Evolutionary conservation across 2,888 invertebrate genomes (phyloP), one percentile per base, ranked within the genome.

Genomic region (Cosmopolites sordidus): DNA sequence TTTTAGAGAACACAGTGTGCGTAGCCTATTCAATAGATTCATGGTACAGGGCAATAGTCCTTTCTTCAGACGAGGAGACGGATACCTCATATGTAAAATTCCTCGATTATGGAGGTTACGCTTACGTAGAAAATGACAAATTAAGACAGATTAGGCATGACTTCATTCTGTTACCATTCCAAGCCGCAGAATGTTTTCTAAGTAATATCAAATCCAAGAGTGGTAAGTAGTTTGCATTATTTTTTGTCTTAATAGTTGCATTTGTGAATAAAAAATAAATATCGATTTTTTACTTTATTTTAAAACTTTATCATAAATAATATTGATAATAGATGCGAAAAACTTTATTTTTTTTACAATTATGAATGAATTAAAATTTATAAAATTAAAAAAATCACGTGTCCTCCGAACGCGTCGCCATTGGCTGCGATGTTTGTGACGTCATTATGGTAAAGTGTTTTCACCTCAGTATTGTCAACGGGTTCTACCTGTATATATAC

Each of bases 41-140:
- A 64, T 98, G 98, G 98, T 92, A 88, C 75, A 83, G 95, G 62
- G 91, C 90, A 11, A 86, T 90, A 76, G 85, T 94, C 46, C 58
- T 73, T 43, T 66, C 71, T 3, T 79, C 83, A 30, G 85, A 87
- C 58, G 82, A 82, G 58, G 83, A 84, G 46, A 83, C 80, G 41
- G 82, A 85, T 64, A 82, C 83, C 38, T 88, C 89, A 63, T 81
- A 92, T 60, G 86, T 96, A 51, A 89, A 89, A 75, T 87, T 92
- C 72, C 85, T 98, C 45, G 99, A 99, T 77, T 93, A 92, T 67
- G 99, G 99, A 43, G 98, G 98, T 45, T 98, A 89, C 74, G 83
- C 86, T 67, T 82, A 82, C 54, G 81, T 95, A 49, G 83, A 84
- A 64, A 86, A 87, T 62, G 78, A 82, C 50, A 81, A 83, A 61